Evolutionary conservation across 1,140 invertebrate genomes (phyloP).

Genomic region (Lordiphosa clarofinis): DNA sequence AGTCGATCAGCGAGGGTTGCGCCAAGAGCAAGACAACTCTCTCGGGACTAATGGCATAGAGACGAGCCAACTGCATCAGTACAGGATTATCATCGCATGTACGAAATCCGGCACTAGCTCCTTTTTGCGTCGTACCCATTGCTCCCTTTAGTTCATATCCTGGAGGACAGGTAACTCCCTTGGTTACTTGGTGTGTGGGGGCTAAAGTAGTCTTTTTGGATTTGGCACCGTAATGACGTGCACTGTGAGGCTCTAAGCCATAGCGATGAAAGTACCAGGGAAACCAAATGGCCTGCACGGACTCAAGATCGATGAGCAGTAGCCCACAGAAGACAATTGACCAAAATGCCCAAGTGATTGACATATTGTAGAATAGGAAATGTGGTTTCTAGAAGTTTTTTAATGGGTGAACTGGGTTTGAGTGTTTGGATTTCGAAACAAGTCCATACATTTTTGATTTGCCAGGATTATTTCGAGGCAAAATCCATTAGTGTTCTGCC

Average conservation of each 20-base stretch:
- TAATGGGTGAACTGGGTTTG: no score
- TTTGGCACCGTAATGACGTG: slow-evolving; percentile 11
- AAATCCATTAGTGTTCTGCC: not conserved
- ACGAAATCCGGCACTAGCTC: not conserved
- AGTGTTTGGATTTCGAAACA: no score
- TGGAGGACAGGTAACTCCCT: slow-evolving; percentile 37
- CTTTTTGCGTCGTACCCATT: not conserved
- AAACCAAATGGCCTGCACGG: slow-evolving; percentile 45
- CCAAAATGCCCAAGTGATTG: slow-evolving; percentile 5
- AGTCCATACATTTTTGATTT: no score
- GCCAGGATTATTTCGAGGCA: no score
- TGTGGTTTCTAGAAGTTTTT: not conserved
- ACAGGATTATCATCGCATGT: slow-evolving; percentile 70
- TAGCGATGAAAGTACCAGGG: slow-evolving; percentile 61
- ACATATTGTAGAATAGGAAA: slow-evolving; percentile 18
- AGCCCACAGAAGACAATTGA: slow-evolving; percentile 6
- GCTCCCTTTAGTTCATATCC: slow-evolving; percentile 35
- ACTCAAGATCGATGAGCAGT: slow-evolving; percentile 8
- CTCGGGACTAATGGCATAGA: slow-evolving; percentile 70
- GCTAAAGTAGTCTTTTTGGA: not conserved
- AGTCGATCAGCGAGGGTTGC: slow-evolving; percentile 32
- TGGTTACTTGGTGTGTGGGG: not conserved
- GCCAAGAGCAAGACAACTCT: slow-evolving; percentile 63
- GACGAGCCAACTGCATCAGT: slow-evolving; percentile 62
- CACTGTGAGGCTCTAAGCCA: slow-evolving; percentile 32